phyloP scores from a whole-genome alignment of 2,888 invertebrate species.

The Pachymerium ferrugineum region DNA sequence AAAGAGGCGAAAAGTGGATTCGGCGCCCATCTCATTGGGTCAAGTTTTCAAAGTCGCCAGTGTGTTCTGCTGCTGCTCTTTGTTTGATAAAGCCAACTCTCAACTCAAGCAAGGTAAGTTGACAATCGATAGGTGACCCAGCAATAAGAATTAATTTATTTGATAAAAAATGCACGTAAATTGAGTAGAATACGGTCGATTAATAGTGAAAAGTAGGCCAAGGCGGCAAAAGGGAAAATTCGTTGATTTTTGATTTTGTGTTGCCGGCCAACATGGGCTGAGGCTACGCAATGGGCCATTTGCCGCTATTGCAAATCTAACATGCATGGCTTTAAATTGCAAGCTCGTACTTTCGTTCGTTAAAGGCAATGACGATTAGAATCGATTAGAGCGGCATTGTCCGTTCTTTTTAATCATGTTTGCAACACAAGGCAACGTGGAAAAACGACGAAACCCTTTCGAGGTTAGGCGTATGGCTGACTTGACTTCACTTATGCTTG shows the following conservation, averaged over 20 bases:
- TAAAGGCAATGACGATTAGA: not conserved
- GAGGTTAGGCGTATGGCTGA: slow-evolving; percentile 27
- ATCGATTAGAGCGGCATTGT: not conserved
- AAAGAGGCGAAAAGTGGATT: slow-evolving; percentile 25
- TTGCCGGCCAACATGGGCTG: slow-evolving; percentile 15
- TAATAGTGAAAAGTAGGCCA: not conserved
- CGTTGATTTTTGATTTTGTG: slow-evolving; percentile 20
- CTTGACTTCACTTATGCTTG: slow-evolving; percentile 16
- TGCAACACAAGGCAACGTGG: not conserved
- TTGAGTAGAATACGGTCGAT: not conserved
- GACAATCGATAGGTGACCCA: slow-evolving; percentile 17
- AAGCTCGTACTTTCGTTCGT: not conserved
- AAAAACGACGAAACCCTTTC: slow-evolving; percentile 22
- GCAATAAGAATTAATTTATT: not conserved
- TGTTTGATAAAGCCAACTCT: slow-evolving; percentile 34
- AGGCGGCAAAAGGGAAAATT: slow-evolving; percentile 27
- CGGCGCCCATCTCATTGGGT: slow-evolving; percentile 20
- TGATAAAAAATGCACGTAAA: not conserved
- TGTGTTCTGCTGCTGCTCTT: slow-evolving; percentile 27
- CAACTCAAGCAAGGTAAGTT: slow-evolving; percentile 33
- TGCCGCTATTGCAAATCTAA: not conserved
- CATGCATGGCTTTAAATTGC: not conserved
- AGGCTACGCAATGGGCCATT: slow-evolving; percentile 23
- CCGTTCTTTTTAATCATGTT: not conserved
- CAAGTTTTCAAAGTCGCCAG: slow-evolving; percentile 32